Evolutionary conservation across 2,113 vertebrate genomes (phyloP).

Genomic region (Aplodontia rufa): DNA sequence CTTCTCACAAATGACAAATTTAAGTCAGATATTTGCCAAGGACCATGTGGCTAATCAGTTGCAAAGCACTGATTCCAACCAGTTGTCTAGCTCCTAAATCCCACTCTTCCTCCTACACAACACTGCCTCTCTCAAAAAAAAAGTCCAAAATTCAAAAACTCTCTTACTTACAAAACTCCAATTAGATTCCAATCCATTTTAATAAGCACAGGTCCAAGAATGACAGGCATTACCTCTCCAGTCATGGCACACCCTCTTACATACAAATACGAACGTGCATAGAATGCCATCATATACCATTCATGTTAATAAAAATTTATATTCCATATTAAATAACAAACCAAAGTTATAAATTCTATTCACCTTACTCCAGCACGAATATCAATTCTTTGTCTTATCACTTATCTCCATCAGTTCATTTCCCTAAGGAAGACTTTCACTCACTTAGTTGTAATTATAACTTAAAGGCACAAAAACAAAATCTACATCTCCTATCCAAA

Average conservation of each 20-base stretch:
- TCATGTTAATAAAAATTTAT: slow-evolving; percentile 38
- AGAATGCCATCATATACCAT: not conserved
- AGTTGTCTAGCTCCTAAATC: not conserved
- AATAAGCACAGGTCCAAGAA: slow-evolving; percentile 45
- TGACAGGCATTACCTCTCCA: slow-evolving; percentile 5
- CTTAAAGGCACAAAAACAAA: slow-evolving; percentile 18
- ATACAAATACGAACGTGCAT: slow-evolving; percentile 17
- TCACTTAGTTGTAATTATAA: slow-evolving; percentile 62
- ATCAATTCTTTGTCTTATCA: slow-evolving; percentile 29
- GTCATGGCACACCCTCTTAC: not conserved
- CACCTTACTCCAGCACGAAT: not conserved
- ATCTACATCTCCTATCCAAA: slow-evolving; percentile 35
- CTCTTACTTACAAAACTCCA: slow-evolving; percentile 13
- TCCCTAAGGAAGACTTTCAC: slow-evolving; percentile 50
- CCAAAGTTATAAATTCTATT: slow-evolving; percentile 38
- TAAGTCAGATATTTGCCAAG: not conserved
- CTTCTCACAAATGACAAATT: slow-evolving; percentile 31
- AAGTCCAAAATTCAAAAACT: slow-evolving; percentile 45
- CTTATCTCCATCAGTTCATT: slow-evolving; percentile 40
- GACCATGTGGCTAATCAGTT: not conserved
- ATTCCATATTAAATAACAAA: slow-evolving; percentile 46
- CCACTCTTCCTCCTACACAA: not conserved
- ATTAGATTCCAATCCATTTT: slow-evolving; percentile 15
- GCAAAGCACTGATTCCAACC: slow-evolving; percentile 1
- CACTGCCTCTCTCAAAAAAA: not conserved